Base-by-base conservation (phyloP, 2,888 invertebrate genomes). In the Drepanosiphum platanoidis region DNA sequence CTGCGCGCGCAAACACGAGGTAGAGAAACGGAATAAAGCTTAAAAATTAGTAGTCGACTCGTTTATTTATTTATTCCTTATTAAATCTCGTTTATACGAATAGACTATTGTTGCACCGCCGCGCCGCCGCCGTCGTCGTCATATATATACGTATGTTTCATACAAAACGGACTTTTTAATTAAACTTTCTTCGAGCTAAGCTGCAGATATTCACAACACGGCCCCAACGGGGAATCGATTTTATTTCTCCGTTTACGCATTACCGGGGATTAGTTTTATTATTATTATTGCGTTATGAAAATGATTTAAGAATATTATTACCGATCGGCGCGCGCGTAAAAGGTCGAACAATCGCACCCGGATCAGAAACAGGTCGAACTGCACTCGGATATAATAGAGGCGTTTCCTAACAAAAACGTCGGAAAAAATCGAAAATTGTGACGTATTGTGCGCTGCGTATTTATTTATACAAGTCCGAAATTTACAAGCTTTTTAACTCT, bases 151-250 rank as follows among this genome's bases (percentile, higher is more conserved):
- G 13, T 39, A 74, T n/a, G n/a, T n/a, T n/a, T n/a, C n/a, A n/a
- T n/a, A n/a, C n/a, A n/a, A 32, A 32, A 74, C 30, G 46, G 46
- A 74, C 46, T 74, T 74, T 74, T 74, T 74, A 74, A 74, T 74
- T 74, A 74, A 74, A 74, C 46, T 74, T 46, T 74, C 9, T 74
- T 46, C 32, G 30, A 46, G 72, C 32, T 46, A 72, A 42, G 27
- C 30, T 74, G n/a, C n/a, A n/a, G 22, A 46, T 72, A 72, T 72
- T 46, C 22, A 11, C 30, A 18, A 72, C 22, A n/a, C n/a, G n/a
- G n/a, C n/a, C n/a, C n/a, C n/a, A n/a, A n/a, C n/a, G n/a, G 72
- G 22, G 13, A 46, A 61, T 61, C 4, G 61, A 61, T 61, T 61
- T 61, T 61, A 61, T 61, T 61, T 61, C 30, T n/a, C 27, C 61